Evolutionary conservation across 2,113 vertebrate species (phyloP).

Genomic region (Rutilus rutilus): DNA sequence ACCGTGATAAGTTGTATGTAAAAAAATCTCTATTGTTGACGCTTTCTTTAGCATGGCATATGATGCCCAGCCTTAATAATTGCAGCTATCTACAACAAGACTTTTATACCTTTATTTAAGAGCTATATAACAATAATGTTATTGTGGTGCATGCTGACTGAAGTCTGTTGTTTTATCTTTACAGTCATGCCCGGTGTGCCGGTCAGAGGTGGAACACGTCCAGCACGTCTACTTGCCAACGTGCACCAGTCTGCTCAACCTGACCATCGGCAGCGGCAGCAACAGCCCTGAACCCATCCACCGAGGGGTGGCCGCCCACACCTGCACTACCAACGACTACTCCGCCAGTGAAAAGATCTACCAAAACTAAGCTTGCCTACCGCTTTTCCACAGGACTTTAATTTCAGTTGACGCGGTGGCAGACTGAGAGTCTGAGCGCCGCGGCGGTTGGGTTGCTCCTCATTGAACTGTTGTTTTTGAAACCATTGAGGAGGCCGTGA

Average conservation of each 20-base stretch:
- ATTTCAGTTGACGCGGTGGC: neutral
- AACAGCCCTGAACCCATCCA: conserved; percentile 67
- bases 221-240: conserved; percentile 97
- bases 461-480: neutral
- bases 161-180: neutral
- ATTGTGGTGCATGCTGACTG: neutral
- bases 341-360: conserved; percentile 67
- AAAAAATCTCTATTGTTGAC: neutral
- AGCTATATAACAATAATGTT: neutral
- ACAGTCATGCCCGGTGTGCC: conserved; percentile 92
- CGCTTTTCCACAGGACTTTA: neutral
- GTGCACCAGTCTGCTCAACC: conserved; percentile 93
- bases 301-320: conserved; percentile 63
- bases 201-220: conserved; percentile 88
- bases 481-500: conserved; percentile 33
- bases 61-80: neutral
- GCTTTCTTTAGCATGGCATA: neutral
- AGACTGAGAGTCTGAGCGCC: neutral
- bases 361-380: conserved; percentile 61
- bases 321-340: conserved; percentile 65
- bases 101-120: neutral
- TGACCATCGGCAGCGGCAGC: conserved; percentile 75
- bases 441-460: neutral
- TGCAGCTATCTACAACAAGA: neutral
- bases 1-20: neutral